These are phyloP conservation scores for Dasyornis broadbenti DNA, from an alignment of 2,113 vertebrate genomes.

Conservation along the genomic window DNA sequence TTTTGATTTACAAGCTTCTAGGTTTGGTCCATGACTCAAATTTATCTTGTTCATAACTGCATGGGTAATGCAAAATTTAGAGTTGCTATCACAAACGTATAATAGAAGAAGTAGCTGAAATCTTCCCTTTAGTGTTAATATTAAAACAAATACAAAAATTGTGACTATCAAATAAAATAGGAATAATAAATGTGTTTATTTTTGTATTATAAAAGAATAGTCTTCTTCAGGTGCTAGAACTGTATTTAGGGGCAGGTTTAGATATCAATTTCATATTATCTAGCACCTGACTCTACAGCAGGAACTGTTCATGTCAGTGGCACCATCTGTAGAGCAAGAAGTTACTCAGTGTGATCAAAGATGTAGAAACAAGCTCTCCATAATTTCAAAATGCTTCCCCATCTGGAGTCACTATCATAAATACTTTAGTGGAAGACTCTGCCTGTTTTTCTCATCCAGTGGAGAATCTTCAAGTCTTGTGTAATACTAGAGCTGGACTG, in stretches of 20 bases:
- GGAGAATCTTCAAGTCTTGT: neutral
- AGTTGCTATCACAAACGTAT: neutral
- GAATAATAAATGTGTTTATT: neutral
- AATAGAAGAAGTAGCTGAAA: neutral
- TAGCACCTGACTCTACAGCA: neutral
- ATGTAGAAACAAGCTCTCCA: neutral
- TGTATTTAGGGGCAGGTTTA: neutral
- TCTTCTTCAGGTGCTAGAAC: neutral
- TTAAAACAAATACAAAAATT: neutral
- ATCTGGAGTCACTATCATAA: neutral
- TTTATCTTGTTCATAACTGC: constrained; percentile 13
- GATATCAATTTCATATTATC: neutral
- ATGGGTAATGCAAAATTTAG: constrained; percentile 32
- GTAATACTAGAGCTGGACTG: neutral
- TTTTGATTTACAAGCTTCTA: constrained; percentile 55
- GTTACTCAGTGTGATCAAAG: constrained; percentile 7
- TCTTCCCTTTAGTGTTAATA: neutral
- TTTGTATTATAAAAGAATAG: neutral
- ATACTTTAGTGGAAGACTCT: neutral
- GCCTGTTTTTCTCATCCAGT: neutral
- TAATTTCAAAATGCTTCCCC: constrained; percentile 14
- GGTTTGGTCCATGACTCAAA: constrained; percentile 8
- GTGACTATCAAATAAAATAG: neutral
- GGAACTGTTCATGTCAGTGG: neutral
- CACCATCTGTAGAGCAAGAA: neutral